Evolutionary conservation across 1,140 invertebrate species (phyloP).

Genomic region (Calliopsis andreniformis): DNA sequence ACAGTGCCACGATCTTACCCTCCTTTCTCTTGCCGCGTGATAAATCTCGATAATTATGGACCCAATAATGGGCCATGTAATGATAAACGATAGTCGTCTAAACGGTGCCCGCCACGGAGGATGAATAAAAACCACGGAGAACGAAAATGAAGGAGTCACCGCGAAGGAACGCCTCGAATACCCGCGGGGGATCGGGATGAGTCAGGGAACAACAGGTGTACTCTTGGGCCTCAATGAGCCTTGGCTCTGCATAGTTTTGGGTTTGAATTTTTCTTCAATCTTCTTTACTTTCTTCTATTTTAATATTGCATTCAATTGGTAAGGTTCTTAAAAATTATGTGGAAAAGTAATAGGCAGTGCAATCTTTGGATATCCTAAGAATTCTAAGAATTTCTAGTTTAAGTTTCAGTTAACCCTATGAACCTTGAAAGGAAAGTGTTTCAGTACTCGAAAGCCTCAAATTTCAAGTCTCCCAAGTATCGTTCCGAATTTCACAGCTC

Average conservation of each 20-base stretch:
- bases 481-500: too few species aligned
- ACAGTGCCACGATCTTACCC: conserved; percentile 36
- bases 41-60: conserved; percentile 60
- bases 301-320: too few species aligned
- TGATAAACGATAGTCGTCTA: conserved; percentile 57
- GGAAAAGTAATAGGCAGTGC: too few species aligned
- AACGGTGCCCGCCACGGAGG: conserved; percentile 34
- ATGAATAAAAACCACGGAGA: conserved; percentile 25
- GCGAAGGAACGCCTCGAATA: conserved; percentile 49
- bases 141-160: conserved; percentile 58
- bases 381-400: too few species aligned
- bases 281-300: background rate
- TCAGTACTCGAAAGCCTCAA: too few species aligned
- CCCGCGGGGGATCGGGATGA: conserved; percentile 54
- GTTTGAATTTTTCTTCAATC: background rate
- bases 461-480: too few species aligned
- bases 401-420: too few species aligned
- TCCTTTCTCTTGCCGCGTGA: conserved; percentile 47
- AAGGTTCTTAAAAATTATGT: too few species aligned
- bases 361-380: too few species aligned
- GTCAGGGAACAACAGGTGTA: conserved; percentile 62
- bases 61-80: conserved; percentile 58
- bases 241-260: conserved; percentile 21
- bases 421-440: too few species aligned
- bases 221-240: conserved; percentile 17